These are phyloP conservation scores for Sporophila hypoxantha DNA, from an alignment of 2,113 vertebrate species.

Conservation along the genomic window DNA sequence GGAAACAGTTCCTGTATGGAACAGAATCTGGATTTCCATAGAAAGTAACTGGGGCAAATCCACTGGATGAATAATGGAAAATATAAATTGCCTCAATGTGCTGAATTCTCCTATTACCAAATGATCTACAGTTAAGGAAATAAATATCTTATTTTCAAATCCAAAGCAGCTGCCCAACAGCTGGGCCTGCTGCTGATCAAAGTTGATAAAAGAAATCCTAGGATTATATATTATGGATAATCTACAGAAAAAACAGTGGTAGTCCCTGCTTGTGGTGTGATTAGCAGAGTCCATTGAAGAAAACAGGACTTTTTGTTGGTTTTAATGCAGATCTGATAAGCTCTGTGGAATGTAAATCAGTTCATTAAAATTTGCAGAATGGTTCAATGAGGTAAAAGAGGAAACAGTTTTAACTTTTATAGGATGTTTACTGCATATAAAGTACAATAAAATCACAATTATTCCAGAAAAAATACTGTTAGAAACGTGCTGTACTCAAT, in stretches of 20 bases:
- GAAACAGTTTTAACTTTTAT: slow-evolving; percentile 5
- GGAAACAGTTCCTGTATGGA: neutral
- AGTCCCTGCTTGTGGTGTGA: neutral
- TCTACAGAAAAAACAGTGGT: neutral
- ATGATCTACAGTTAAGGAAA: neutral
- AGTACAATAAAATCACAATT: slow-evolving; percentile 1
- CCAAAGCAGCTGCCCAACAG: neutral
- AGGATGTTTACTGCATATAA: neutral
- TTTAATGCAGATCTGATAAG: slow-evolving; percentile 34
- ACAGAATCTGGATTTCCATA: neutral
- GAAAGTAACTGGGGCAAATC: neutral
- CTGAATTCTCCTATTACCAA: neutral
- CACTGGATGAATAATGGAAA: neutral
- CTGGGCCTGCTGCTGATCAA: neutral
- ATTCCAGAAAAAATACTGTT: neutral
- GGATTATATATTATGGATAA: neutral
- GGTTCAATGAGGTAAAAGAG: neutral
- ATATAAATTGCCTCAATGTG: neutral
- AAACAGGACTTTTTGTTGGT: neutral
- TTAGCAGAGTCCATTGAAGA: slow-evolving; percentile 11
- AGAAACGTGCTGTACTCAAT: neutral
- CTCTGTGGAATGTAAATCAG: slow-evolving; percentile 18
- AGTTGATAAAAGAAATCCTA: neutral
- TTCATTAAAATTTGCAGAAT: slow-evolving; percentile 29
- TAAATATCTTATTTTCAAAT: neutral